Evolutionary conservation across 2,797 vertebrate genomes (phyloP).

Genomic region (Amazonetta brasiliensis): DNA sequence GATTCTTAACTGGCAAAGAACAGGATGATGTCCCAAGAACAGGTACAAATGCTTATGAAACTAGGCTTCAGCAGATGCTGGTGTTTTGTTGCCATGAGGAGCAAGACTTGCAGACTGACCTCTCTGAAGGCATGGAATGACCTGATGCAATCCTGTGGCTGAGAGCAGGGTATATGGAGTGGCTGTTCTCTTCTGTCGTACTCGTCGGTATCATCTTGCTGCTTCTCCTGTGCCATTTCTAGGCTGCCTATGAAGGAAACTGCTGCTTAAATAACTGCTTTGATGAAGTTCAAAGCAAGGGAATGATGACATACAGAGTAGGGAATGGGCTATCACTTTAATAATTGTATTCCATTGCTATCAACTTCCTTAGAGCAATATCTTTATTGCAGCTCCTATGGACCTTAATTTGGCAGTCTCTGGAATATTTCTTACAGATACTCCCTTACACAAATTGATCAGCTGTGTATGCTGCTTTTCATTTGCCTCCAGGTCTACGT

Average conservation of each 20-base stretch:
- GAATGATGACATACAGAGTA: neutral
- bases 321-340: neutral
- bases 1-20: neutral
- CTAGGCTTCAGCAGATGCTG: neutral
- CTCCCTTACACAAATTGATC: neutral
- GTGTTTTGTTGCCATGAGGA: neutral
- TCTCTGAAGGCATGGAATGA: neutral
- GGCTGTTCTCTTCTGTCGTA: neutral
- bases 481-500: neutral
- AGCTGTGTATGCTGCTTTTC: neutral
- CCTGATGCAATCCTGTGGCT: neutral
- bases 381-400: neutral
- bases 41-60: neutral
- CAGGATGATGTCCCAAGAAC: neutral
- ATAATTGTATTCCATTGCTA: neutral
- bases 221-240: neutral
- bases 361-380: neutral
- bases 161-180: neutral
- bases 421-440: neutral
- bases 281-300: neutral
- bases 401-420: neutral
- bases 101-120: neutral
- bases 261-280: neutral
- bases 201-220: neutral
- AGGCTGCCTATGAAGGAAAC: neutral